Base-by-base conservation (phyloP, 1,140 invertebrate species). In the Papilio polytes region DNA sequence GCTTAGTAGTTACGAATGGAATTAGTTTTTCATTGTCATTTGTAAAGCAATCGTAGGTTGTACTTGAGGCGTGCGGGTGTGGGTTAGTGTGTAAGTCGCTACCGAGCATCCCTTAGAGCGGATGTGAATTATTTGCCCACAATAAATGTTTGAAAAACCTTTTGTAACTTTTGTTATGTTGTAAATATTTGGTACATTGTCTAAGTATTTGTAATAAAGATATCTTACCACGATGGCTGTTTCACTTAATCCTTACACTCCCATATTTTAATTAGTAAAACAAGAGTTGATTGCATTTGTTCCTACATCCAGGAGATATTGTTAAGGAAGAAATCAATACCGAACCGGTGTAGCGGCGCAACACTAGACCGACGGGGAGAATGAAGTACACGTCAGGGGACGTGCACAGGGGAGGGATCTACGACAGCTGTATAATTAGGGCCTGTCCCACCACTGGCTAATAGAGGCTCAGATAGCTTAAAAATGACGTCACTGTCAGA, bases 161-260 rank as follows among this genome's bases (percentile, higher is more conserved):
- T 89, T 89, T 90, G 83, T 92, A 83, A 86, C 85, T 90, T 86
- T 90, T 91, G 89, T 91, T 91, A 90, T 88, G 73, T 86, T 93
- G 91, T 92, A 92, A 87, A 92, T 90, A 91, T 86, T 89, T 86
- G 89, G 88, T 90, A 89, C 87, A 88, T 88, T 85, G 59, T 87
- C 87, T 86, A 88, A 90, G 82, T 89, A 89, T 89, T 92, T 91
- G 85, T 89, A 92, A 92, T 91, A 92, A 92, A 91, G 87, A 89
- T 90, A 92, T 85, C 88, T 88, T 90, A 90, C 84, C 83, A 87
- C 87, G 81, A 91, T 86, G 59, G 82, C 82, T 90, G 89, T 90
- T 91, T 90, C 82, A 87, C 84, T 92, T 82, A 85, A 3, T 74
- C n/a, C 72, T 13, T 63, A 22, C 20, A 6, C 20, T 26, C 22